phyloP scores from a whole-genome alignment of 2,797 vertebrate genomes.

The Arnoldichthys spilopterus region DNA sequence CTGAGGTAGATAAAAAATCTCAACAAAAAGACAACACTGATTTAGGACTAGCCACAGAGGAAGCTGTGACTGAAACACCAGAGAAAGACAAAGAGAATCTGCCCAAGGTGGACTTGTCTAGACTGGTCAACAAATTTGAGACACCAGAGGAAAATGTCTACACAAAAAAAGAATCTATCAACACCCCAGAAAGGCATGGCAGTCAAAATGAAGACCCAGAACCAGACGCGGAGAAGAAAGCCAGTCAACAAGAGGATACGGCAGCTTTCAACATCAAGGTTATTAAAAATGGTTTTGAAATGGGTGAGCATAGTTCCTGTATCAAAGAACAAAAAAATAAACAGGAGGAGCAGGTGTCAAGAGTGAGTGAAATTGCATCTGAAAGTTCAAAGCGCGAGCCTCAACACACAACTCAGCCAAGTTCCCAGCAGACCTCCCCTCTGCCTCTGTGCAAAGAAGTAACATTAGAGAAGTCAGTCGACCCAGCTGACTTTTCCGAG shows the following conservation, averaged over 20 bases:
- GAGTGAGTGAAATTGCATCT: constrained; percentile 69
- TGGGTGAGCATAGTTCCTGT: constrained; percentile 73
- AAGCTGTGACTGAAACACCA: constrained; percentile 64
- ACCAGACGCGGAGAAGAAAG: constrained; percentile 66
- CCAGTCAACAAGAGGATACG: constrained; percentile 70
- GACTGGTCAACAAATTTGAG: constrained; percentile 76
- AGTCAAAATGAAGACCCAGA: constrained; percentile 63
- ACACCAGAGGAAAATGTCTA: constrained; percentile 68
- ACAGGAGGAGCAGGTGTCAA: constrained; percentile 74
- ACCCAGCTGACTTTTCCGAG: constrained; percentile 74
- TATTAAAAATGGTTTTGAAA: constrained; percentile 82
- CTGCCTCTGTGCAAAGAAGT: constrained; percentile 63
- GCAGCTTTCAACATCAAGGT: constrained; percentile 79
- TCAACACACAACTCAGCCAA: constrained; percentile 67
- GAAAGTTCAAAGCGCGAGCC: constrained; percentile 72
- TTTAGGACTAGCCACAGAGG: constrained; percentile 70
- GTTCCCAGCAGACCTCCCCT: constrained; percentile 69
- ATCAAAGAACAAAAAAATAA: constrained; percentile 72
- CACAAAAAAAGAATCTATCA: constrained; percentile 67
- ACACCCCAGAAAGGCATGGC: constrained; percentile 64
- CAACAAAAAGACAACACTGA: constrained; percentile 73
- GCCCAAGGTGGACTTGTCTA: constrained; percentile 67
- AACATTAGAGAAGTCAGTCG: constrained; percentile 63
- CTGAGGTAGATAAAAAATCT: constrained; percentile 72
- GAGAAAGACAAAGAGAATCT: constrained; percentile 72